Evolutionary conservation across 2,797 vertebrate species (phyloP).

Genomic region (Poecilia velifera): DNA sequence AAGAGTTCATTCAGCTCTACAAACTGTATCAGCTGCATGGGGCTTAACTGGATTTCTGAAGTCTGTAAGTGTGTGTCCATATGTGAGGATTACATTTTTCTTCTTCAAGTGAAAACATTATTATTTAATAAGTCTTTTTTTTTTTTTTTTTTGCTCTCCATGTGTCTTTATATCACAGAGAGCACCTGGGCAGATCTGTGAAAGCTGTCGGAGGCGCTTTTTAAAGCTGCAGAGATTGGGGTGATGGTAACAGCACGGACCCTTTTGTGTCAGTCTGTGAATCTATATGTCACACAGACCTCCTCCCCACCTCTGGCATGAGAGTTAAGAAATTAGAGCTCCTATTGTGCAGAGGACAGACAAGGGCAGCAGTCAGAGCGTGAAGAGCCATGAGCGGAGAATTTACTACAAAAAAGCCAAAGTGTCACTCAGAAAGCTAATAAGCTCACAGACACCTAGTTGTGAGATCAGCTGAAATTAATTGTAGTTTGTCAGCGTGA

Average conservation of each 20-base stretch:
- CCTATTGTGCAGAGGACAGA: constrained; percentile 64
- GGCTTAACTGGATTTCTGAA: constrained; percentile 25
- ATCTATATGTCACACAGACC: constrained; percentile 63
- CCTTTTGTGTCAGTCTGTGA: constrained; percentile 47
- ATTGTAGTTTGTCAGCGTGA: constrained; percentile 35
- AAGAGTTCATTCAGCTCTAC: constrained; percentile 18
- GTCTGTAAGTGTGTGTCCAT: constrained; percentile 18
- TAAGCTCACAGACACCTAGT: constrained; percentile 31
- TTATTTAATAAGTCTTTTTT: constrained; percentile 23
- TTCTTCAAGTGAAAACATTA: constrained; percentile 40
- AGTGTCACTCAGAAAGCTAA: constrained; percentile 54
- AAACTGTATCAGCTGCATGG: constrained; percentile 26
- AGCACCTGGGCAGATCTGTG: constrained; percentile 47
- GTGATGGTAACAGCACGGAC: constrained; percentile 32
- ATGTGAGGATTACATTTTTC: constrained; percentile 31
- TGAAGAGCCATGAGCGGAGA: constrained; percentile 24
- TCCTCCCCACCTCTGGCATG: constrained; percentile 37
- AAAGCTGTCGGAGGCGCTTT: constrained; percentile 48
- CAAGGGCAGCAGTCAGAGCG: constrained; percentile 60
- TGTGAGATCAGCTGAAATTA: constrained; percentile 20
- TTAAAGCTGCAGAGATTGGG: constrained; percentile 52
- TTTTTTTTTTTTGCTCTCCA: neutral
- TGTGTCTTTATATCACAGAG: constrained; percentile 26
- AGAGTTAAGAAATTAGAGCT: constrained; percentile 58
- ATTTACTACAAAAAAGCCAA: constrained; percentile 40